These are phyloP conservation scores for Virgularia gustaviana DNA, from an alignment of 92 coral and sea anemone genomes.

Conservation along the genomic window DNA sequence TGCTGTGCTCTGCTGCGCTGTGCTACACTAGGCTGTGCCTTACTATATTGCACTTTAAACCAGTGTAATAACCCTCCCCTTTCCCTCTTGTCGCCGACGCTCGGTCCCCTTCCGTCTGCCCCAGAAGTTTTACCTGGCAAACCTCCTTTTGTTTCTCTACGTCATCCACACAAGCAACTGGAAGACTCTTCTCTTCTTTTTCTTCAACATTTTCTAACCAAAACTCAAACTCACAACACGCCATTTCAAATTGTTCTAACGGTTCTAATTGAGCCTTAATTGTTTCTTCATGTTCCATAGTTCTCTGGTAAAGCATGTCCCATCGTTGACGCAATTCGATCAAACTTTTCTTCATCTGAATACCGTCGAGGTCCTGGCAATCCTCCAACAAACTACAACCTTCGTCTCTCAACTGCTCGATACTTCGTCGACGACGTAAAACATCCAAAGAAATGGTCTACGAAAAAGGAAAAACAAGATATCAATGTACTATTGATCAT, in stretches of 20 bases:
- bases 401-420: conserved; percentile 76
- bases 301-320: conserved; percentile 82
- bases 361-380: conserved; percentile 73
- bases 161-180: conserved; percentile 64
- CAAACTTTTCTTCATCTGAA: conserved; percentile 82
- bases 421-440: conserved; percentile 81
- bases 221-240: conserved; percentile 74
- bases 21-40: not conserved
- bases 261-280: conserved; percentile 84
- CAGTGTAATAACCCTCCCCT: not conserved
- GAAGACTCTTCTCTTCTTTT: conserved; percentile 58
- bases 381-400: conserved; percentile 86
- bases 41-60: not conserved
- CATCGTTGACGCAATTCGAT: conserved; percentile 87
- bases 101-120: not conserved
- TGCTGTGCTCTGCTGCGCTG: not conserved
- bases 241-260: conserved; percentile 78
- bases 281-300: conserved; percentile 72
- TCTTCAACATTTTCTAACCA: conserved; percentile 80
- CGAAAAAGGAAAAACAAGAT: not conserved
- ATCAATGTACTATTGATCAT: not conserved
- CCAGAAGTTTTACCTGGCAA: conserved; percentile 58
- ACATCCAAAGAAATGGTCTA: conserved; percentile 83
- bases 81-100: not conserved
- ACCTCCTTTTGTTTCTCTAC: conserved; percentile 70